Evolutionary conservation across 2,888 invertebrate species (phyloP), one percentile per base, ranked within the genome.

Genomic region (Meiosimyza platycephala): DNA sequence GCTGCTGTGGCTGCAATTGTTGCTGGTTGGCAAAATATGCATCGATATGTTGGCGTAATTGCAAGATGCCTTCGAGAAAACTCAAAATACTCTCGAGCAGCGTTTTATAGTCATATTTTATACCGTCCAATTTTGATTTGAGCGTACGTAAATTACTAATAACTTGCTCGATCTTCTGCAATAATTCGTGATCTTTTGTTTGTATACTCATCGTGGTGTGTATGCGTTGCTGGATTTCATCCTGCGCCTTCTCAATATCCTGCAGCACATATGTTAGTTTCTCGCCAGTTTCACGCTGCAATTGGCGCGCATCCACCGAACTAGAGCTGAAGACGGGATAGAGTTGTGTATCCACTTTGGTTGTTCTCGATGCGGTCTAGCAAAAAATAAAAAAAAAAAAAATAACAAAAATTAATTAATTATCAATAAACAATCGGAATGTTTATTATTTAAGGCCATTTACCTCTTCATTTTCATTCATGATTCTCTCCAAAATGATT

Each of bases 311-410:
- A 77, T 90, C 89, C 60, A 89, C 89, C 5, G 92, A 89, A 74
- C 90, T 88, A 16, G 91, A 90, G 64, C 91, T 92, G 77, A 94
- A 91, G 64, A 93, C 90, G 28, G 94, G 94, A 89, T 94, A 94
- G 73, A 94, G 87, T 81, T 93, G 92, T 64, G 90, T 90, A 82
- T 93, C 92, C 80, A 93, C 88, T 85, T 92, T 90, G 5, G 91
- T 90, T 78, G 91, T 91, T 89, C 91, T 91, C 78, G 90, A 90
- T 76, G 92, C 89, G 28, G 90, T 91, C 92, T 92, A 70, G 51
- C 47, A 52, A 6, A 76, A 73, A 22, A 62, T 71, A 52, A 48
- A 51, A 47, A 28, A 50, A 77, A 78, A 67, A 57, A 71, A 16
- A 59, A n/a, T n/a, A 75, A 70, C 68, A 60, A 65, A 60, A 63